Base-by-base conservation (phyloP, 2,113 vertebrate species). In the Plotosus lineatus region DNA sequence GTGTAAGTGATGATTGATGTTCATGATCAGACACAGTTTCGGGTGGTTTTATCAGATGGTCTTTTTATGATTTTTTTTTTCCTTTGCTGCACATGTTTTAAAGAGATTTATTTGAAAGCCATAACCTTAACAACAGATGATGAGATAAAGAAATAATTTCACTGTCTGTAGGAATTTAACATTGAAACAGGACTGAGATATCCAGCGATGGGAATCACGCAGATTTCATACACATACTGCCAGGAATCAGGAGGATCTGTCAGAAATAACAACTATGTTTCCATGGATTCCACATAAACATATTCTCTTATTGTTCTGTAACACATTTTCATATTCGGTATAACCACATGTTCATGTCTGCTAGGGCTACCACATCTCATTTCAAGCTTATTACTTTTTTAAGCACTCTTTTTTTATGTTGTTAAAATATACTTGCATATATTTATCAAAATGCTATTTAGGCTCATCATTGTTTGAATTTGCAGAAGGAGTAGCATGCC, bases 31-130 rank as follows among this genome's bases (percentile, higher is more conserved):
- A 81, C 40, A 2, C 36, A 66, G 71, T 7, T 48, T 38, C 50
- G 78, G 65, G n/a, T 31, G 12, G 28, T 72, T 61, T 17, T 40
- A 1, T 51, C 55, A 44, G 28, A 75, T 55, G 23, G 6, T 74
- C 51, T 79, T 56, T 71, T 71, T 38, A 33, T 79, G 65, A 40
- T n/a, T 28, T 58, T 28, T 58, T 58, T 60, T 17, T 26, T 46
- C 14, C 71, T 76, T 76, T 77, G 48, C 80, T 82, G 73, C 73
- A 82, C 73, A 73, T 44, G 58, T 69, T 77, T 76, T 55, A 12
- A 68, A 69, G 50, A 82, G 75, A 66, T 26, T 69, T 42, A 77
- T 76, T 26, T 58, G 33, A 77, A 82, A 82, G 80, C 80, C 80
- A 82, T 77, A 69, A 50, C 63, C 53, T 21, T 82, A 75, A 55